These are phyloP conservation scores for Hozukius guyotensis DNA, from an alignment of 2,797 vertebrate genomes.

Conservation along the genomic window DNA sequence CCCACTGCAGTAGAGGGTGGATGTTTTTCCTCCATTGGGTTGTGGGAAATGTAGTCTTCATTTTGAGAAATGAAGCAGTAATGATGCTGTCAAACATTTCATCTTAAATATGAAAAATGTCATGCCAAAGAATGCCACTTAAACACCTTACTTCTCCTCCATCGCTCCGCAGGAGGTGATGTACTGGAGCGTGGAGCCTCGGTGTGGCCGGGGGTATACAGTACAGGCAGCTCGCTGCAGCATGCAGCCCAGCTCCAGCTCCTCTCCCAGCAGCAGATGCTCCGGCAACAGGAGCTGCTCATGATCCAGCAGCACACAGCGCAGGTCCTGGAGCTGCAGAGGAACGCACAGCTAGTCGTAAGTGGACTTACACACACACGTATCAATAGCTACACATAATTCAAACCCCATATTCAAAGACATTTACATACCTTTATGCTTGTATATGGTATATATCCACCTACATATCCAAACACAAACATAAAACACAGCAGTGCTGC, in stretches of 20 bases:
- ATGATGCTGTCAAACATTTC: neutral
- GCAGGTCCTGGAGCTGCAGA: constrained; percentile 95
- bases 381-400: too few relatives aligned
- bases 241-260: constrained; percentile 97
- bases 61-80: neutral
- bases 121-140: neutral
- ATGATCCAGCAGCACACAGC: constrained; percentile 97
- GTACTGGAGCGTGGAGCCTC: constrained; percentile 92
- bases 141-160: neutral
- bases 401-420: neutral
- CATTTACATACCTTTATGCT: neutral
- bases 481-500: neutral
- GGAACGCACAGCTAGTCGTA: constrained; percentile 94
- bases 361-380: constrained; percentile 37
- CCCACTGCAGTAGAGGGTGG: neutral
- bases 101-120: neutral
- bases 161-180: constrained; percentile 82
- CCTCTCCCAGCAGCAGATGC: constrained; percentile 96
- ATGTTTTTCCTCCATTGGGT: neutral
- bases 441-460: neutral
- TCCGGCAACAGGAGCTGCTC: constrained; percentile 95
- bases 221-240: constrained; percentile 90
- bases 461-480: neutral
- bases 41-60: neutral
- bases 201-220: constrained; percentile 92